These are phyloP conservation scores for Remorina albescens DNA, from an alignment of 2,797 vertebrate genomes.

Conservation along the genomic window DNA sequence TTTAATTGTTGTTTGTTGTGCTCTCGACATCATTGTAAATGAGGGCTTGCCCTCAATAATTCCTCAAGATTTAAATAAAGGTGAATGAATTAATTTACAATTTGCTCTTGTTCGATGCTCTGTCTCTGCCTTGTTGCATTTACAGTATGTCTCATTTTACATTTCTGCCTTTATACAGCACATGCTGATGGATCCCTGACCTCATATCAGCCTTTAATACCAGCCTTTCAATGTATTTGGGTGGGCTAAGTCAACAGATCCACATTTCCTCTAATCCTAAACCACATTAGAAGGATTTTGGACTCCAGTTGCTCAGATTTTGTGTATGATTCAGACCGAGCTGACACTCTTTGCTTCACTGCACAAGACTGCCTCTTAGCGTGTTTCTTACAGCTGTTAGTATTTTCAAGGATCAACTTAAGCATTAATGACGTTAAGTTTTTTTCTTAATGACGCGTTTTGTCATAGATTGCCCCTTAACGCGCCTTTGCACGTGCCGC, in stretches of 20 bases:
- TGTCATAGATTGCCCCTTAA: not conserved
- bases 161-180: not conserved
- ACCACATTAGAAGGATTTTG: not conserved
- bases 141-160: not conserved
- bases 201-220: not conserved
- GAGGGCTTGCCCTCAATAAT: too few relatives aligned
- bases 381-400: conserved; percentile 17
- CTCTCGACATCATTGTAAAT: too few relatives aligned
- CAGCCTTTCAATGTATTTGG: not conserved
- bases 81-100: too few relatives aligned
- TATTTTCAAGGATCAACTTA: not conserved
- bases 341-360: conserved; percentile 24
- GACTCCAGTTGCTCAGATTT: conserved; percentile 2
- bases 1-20: too few relatives aligned
- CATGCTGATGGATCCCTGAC: not conserved
- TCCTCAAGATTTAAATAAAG: too few relatives aligned
- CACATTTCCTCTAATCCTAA: not conserved
- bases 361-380: conserved; percentile 20
- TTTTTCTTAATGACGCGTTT: conserved; percentile 21
- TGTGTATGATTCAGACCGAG: conserved; percentile 13
- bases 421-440: conserved; percentile 10
- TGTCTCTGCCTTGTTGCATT: not conserved
- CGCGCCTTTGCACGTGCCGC: not conserved
- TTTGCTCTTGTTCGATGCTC: not conserved
- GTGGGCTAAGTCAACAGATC: not conserved